These are phyloP conservation scores for Drosophila aldrichi DNA, from an alignment of 2,888 invertebrate genomes.

Conservation along the genomic window DNA sequence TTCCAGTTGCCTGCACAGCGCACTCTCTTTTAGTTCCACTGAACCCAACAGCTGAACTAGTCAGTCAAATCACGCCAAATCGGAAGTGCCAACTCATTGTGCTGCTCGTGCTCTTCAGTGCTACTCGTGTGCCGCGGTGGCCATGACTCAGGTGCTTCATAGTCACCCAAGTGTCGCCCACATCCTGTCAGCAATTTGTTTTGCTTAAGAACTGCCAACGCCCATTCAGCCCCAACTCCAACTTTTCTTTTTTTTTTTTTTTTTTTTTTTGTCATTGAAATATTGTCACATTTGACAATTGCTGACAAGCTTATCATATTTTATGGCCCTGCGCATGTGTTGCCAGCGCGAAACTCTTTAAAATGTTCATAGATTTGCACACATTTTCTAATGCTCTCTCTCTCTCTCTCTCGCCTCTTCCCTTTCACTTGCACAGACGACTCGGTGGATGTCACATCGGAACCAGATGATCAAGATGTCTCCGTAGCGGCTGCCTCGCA, in stretches of 20 bases:
- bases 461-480: slow-evolving; percentile 87
- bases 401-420: not conserved
- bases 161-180: slow-evolving; percentile 47
- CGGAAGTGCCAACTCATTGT: slow-evolving; percentile 73
- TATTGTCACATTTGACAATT: slow-evolving; percentile 77
- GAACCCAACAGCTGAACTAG: slow-evolving; percentile 34
- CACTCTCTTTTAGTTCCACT: slow-evolving; percentile 28
- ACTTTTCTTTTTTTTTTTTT: no score
- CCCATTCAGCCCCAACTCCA: slow-evolving; percentile 1
- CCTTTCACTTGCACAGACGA: slow-evolving; percentile 79
- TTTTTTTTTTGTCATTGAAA: slow-evolving; percentile 67
- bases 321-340: slow-evolving; percentile 51
- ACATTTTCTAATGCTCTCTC: not conserved
- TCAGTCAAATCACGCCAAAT: slow-evolving; percentile 55
- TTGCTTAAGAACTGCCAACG: slow-evolving; percentile 41
- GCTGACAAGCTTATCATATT: slow-evolving; percentile 69
- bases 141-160: slow-evolving; percentile 73
- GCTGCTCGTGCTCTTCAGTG: not conserved
- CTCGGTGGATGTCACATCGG: slow-evolving; percentile 87
- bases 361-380: slow-evolving; percentile 29
- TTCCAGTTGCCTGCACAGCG: slow-evolving; percentile 65
- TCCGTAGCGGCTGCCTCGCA: slow-evolving; percentile 86
- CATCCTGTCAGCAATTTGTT: slow-evolving; percentile 69
- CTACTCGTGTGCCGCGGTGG: not conserved
- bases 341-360: slow-evolving; percentile 28